Evolutionary conservation across 2,113 vertebrate genomes (phyloP).

Genomic region (Coreoperca whiteheadi): DNA sequence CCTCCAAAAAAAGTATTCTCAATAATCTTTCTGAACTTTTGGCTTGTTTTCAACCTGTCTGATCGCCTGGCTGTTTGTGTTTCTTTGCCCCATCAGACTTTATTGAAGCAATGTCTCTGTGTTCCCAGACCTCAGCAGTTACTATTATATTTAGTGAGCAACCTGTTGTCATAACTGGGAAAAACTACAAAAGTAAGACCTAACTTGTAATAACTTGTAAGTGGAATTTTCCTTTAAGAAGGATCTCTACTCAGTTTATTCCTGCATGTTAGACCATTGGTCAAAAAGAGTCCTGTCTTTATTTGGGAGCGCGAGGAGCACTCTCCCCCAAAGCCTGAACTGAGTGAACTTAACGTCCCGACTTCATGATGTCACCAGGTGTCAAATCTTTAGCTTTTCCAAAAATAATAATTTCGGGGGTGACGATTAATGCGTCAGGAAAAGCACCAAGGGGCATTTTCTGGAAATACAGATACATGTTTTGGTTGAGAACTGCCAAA

Average conservation of each 20-base stretch:
- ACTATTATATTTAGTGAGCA: background rate
- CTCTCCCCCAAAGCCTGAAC: constrained; percentile 11
- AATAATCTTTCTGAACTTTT: background rate
- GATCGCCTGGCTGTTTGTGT: background rate
- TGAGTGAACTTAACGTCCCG: constrained; percentile 16
- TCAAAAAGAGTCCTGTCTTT: constrained; percentile 28
- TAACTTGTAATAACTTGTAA: constrained; percentile 16
- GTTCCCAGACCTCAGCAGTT: constrained; percentile 5
- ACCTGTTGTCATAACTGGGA: background rate
- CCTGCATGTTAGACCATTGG: constrained; percentile 7
- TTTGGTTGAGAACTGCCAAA: constrained; percentile 52
- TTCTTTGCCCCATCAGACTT: background rate
- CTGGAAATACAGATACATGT: constrained; percentile 38
- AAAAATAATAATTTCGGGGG: constrained; percentile 41
- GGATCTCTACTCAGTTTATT: background rate
- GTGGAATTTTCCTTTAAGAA: background rate
- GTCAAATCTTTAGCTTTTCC: constrained; percentile 56
- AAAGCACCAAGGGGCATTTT: constrained; percentile 47
- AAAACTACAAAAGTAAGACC: constrained; percentile 1
- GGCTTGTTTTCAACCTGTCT: background rate
- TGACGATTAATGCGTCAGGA: constrained; percentile 55
- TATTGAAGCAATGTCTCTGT: background rate
- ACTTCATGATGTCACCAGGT: constrained; percentile 53
- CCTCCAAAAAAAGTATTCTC: background rate
- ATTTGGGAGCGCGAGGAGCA: constrained; percentile 26